phyloP scores from a whole-genome alignment of 2,797 vertebrate genomes.

The Gymnopithys bicolor region DNA sequence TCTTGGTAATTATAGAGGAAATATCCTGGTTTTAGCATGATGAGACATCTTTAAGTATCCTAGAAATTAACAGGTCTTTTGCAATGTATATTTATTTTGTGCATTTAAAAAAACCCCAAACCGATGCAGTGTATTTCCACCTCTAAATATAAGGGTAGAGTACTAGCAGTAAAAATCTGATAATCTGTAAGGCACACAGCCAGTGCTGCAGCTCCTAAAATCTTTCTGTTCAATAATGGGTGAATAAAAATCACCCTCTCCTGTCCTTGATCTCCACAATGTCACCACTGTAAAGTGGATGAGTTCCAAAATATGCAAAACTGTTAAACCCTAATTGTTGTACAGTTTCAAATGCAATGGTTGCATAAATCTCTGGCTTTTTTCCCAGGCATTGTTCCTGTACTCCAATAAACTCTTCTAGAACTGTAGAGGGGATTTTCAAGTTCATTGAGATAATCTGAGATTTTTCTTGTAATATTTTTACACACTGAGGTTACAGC shows the following conservation, averaged over 20 bases:
- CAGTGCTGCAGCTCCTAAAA: not conserved
- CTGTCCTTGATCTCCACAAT: constrained; percentile 33
- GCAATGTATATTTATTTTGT: not conserved
- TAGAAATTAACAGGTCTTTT: not conserved
- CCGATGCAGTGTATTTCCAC: not conserved
- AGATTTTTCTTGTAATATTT: constrained; percentile 1
- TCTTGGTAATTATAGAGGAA: not conserved
- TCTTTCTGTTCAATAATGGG: not conserved
- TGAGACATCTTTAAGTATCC: not conserved
- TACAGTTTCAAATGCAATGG: not conserved
- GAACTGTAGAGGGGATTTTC: not conserved
- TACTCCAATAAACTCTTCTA: not conserved
- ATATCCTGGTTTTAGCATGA: not conserved
- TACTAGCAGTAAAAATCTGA: not conserved
- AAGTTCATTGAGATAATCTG: not conserved
- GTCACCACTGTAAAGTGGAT: not conserved
- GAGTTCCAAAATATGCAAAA: not conserved
- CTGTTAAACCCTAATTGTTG: constrained; percentile 11
- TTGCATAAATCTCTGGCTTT: constrained; percentile 55
- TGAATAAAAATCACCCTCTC: not conserved
- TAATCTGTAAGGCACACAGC: not conserved
- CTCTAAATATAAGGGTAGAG: not conserved
- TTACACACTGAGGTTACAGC: not conserved
- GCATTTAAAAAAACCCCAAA: not conserved
- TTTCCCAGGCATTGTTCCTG: constrained; percentile 18